phyloP scores from a whole-genome alignment of 2,888 invertebrate species.

The Chloroclystis v-ata region DNA sequence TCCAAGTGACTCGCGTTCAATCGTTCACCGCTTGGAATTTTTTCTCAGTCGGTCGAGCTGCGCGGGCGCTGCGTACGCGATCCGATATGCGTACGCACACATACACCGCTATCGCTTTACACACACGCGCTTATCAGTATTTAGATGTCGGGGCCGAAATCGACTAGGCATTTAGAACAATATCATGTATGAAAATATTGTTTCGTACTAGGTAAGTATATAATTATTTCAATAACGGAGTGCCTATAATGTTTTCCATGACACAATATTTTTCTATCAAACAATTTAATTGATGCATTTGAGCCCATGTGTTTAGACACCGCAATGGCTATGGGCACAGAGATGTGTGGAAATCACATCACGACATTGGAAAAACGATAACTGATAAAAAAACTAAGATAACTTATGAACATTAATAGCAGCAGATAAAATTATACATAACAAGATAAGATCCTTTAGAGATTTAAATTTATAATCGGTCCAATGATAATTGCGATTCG shows the following conservation, averaged over 20 bases:
- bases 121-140: constrained; percentile 40
- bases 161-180: constrained; percentile 9
- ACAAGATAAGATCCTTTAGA: background rate
- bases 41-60: constrained; percentile 54
- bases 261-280: too few species aligned
- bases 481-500: constrained; percentile 7
- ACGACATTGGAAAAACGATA: too few species aligned
- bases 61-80: constrained; percentile 68
- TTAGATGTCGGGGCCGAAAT: constrained; percentile 44
- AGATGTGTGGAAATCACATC: too few species aligned
- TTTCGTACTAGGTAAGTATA: too few species aligned
- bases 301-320: too few species aligned
- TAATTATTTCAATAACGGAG: too few species aligned
- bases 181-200: background rate
- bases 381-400: too few species aligned
- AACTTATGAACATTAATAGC: too few species aligned
- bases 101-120: constrained; percentile 33
- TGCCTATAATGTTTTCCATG: too few species aligned
- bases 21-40: constrained; percentile 72
- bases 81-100: constrained; percentile 51
- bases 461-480: constrained; percentile 4
- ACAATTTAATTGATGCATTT: too few species aligned
- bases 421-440: too few species aligned
- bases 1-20: constrained; percentile 70
- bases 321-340: too few species aligned